A percentile compares a stretch with the other conserved stretches of the same genome.
These are phyloP conservation scores for Rhagologus leucostigma DNA, from an alignment of 2,113 vertebrate genomes.

Conservation along the genomic window DNA sequence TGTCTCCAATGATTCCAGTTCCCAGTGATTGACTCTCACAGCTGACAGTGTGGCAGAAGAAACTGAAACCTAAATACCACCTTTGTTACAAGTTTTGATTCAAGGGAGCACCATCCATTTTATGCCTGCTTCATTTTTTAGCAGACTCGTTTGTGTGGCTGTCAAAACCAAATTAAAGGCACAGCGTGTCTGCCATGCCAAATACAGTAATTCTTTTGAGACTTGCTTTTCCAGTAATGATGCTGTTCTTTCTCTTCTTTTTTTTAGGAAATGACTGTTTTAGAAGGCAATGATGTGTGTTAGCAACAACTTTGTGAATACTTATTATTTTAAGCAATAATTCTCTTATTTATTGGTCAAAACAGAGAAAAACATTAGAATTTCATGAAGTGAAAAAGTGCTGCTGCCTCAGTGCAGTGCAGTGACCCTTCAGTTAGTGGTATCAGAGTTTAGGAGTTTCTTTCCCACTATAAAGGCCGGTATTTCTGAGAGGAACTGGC, in stretches of 20 bases:
- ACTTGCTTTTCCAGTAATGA: background rate
- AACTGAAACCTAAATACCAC: background rate
- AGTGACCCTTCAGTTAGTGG: background rate
- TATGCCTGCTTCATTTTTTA: background rate
- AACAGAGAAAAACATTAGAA: background rate
- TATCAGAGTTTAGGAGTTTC: background rate
- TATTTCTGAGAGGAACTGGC: background rate
- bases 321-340: background rate
- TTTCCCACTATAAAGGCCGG: background rate
- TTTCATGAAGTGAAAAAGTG: background rate
- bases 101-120: background rate
- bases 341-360: background rate
- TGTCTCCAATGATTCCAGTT: background rate
- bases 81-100: background rate
- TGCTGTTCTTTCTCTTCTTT: background rate
- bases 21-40: background rate
- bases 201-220: background rate
- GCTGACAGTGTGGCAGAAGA: background rate
- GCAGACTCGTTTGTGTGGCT: background rate
- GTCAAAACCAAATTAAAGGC: background rate
- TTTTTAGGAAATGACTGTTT: background rate
- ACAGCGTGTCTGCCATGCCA: background rate
- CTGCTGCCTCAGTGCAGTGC: background rate
- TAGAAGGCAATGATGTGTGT: background rate
- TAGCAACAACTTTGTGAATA: background rate